Percentiles rank a stretch among this genome's conserved stretches.
phyloP scores from a whole-genome alignment of 2,113 vertebrate genomes.

The Marcusenius ussheri region DNA sequence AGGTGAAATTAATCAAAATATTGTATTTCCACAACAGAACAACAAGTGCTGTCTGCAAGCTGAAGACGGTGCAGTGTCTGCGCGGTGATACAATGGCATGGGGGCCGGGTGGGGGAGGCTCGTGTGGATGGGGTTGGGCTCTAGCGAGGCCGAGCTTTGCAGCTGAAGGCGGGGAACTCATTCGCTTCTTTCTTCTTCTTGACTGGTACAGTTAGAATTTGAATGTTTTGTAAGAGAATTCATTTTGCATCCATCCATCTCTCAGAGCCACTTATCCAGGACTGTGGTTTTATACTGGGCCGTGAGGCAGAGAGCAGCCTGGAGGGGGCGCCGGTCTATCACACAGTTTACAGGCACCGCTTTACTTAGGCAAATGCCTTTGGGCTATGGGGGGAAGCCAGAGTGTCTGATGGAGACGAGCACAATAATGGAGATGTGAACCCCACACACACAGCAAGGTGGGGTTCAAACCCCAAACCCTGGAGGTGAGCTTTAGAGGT shows the following conservation, averaged over 20 bases:
- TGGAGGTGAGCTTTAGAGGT: background rate
- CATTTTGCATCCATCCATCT: background rate
- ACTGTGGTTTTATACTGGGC: background rate
- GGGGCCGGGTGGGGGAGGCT: too few species aligned
- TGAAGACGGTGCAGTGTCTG: background rate
- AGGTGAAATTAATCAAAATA: constrained; percentile 24
- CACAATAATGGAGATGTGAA: background rate
- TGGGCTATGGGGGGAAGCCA: background rate
- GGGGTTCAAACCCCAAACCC: background rate
- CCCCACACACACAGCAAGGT: background rate
- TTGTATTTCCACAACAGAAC: constrained; percentile 10
- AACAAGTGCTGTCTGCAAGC: background rate
- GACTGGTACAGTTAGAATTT: background rate
- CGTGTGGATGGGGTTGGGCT: background rate
- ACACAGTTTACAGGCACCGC: background rate
- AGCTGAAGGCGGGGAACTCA: background rate
- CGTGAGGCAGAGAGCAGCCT: background rate
- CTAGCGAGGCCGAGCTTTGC: background rate
- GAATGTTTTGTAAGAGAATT: background rate
- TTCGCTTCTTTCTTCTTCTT: background rate
- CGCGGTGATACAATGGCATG: background rate
- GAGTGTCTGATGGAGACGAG: background rate
- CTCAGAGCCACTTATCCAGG: background rate
- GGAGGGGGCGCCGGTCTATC: background rate
- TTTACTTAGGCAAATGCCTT: background rate